Evolutionary conservation across 2,888 invertebrate genomes (phyloP), one percentile per base, ranked within the genome.

Genomic region (Himalopsyche japonica): DNA sequence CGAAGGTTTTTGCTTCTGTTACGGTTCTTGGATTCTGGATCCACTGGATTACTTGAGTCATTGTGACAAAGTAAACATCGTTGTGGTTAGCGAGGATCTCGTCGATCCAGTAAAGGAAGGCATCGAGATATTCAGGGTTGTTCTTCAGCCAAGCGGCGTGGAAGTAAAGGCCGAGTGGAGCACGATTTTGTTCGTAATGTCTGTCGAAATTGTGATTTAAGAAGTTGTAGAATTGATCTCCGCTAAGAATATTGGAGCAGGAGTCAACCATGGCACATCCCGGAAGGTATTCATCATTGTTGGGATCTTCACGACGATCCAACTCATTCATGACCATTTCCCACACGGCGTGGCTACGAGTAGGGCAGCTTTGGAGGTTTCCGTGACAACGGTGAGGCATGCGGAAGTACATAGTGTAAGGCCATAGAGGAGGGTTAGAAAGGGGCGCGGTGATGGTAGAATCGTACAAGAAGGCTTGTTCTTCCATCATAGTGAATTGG

Each of bases 401-500:
- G 89, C 97, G 95, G 94, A 98, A 98, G 93, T 98, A 98, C 95
- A 99, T 96, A 84, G 98, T 99, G 93, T 99, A 99, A 3, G 99
- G 99, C 99, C 99, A 99, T 87, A 98, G 94, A 81, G 98, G 98
- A 27, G 97, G 97, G 89, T 97, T 97, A 88, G 96, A 96, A 49
- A 98, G 93, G 0, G 98, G 97, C 1, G 98, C 97, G 0, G 98
- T 97, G 90, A 98, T 98, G 80, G 98, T 98, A 76, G 98, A 98
- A 91, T 99, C 98, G 90, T 98, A 99, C 78, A 97, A 92, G 94
- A 98, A 98, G 15, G 97, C 97, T 90, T 98, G 97, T 90, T 98
- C 97, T 90, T 97, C 96, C 98, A 98, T 98, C 98, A 98, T 98
- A 88, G 97, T 97, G 92, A 98, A 98, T 91, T 98, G 98, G 90